phyloP scores from a whole-genome alignment of 1,140 invertebrate species.

The Trachelipus rathkii region DNA sequence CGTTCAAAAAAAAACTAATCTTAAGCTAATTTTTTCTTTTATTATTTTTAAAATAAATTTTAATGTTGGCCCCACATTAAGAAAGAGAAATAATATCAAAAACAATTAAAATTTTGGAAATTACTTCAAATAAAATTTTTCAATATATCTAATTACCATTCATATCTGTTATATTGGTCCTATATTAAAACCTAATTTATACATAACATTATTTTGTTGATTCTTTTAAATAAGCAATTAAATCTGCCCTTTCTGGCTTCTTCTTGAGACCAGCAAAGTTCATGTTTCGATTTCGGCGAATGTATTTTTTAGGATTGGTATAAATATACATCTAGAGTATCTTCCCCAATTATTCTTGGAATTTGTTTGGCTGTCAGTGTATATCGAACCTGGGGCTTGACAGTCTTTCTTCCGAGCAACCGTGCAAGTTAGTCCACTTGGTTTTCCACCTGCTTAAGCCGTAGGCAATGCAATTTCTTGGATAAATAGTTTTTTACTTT shows the following conservation, averaged over 20 bases:
- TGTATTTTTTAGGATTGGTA: slow-evolving; percentile 99
- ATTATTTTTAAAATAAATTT: no score
- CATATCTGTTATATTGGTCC: neutral
- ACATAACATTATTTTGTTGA: slow-evolving; percentile 61
- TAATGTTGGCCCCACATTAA: no score
- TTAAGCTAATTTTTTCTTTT: no score
- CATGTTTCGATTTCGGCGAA: slow-evolving; percentile 99
- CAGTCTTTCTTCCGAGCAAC: slow-evolving; percentile 93
- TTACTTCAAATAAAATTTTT: no score
- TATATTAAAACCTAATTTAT: neutral
- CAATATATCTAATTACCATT: no score
- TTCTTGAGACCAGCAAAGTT: slow-evolving; percentile 99
- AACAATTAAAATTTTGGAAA: no score
- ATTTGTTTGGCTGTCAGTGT: slow-evolving; percentile 77
- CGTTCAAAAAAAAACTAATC: no score
- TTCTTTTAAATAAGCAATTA: slow-evolving; percentile 90
- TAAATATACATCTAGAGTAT: slow-evolving; percentile 92
- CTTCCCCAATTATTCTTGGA: slow-evolving; percentile 92
- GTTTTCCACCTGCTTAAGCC: slow-evolving; percentile 88
- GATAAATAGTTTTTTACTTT: slow-evolving; percentile 96
- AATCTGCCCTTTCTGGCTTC: slow-evolving; percentile 83
- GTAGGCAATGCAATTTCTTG: slow-evolving; percentile 96
- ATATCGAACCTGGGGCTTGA: slow-evolving; percentile 79
- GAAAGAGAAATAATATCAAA: no score
- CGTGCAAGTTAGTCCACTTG: slow-evolving; percentile 96